Evolutionary conservation across 1,140 invertebrate genomes (phyloP).

Genomic region (Oryctes rhinoceros): DNA sequence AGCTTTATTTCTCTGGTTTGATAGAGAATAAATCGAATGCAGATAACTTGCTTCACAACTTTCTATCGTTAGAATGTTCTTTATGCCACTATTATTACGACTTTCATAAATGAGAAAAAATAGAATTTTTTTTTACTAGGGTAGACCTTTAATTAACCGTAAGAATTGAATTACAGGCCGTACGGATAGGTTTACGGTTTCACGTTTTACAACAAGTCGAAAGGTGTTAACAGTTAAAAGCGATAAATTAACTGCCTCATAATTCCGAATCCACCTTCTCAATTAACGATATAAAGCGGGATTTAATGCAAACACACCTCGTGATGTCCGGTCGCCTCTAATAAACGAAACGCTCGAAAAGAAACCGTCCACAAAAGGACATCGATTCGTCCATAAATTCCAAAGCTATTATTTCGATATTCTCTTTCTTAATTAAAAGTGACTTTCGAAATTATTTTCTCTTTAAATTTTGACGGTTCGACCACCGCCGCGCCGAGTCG

Average conservation of each 20-base stretch:
- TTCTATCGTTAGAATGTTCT: too few relatives aligned
- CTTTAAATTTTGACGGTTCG: background rate
- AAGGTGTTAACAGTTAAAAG: constrained; percentile 13
- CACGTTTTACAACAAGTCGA: background rate
- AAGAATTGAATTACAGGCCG: too few relatives aligned
- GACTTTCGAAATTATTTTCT: constrained; percentile 25
- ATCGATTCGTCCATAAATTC: constrained; percentile 20
- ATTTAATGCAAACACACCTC: constrained; percentile 18
- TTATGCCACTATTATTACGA: too few relatives aligned
- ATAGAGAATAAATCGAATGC: too few relatives aligned
- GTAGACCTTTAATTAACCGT: too few relatives aligned
- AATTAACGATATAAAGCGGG: constrained; percentile 20
- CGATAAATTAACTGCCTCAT: constrained; percentile 14
- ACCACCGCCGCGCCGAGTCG: background rate
- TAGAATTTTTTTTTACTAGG: too few relatives aligned
- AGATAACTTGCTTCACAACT: too few relatives aligned
- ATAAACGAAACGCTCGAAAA: background rate
- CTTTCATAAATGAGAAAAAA: too few relatives aligned
- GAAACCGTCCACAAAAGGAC: constrained; percentile 3
- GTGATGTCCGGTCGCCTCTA: background rate
- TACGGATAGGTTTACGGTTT: background rate
- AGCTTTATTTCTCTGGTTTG: too few relatives aligned
- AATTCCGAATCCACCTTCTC: constrained; percentile 23
- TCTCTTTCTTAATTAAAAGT: constrained; percentile 38
- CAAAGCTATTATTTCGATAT: background rate